phyloP scores from a whole-genome alignment of 2,888 invertebrate genomes.

The Campoplex capitator region DNA sequence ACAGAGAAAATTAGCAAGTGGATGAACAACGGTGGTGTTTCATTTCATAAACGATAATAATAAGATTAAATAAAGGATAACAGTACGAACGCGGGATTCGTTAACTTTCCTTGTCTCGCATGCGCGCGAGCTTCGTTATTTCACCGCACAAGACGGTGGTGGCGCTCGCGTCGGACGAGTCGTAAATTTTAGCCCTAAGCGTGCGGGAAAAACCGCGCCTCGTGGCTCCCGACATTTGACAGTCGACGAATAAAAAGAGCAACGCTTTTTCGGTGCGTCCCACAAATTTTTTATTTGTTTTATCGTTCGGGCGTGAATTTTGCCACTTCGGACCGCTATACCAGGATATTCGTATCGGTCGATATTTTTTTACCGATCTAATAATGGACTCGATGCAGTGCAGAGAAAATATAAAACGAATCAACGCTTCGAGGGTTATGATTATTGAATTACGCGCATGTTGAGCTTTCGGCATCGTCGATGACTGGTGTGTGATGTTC shows the following conservation, averaged over 20 bases:
- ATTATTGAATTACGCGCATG: background rate
- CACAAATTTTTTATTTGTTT: background rate
- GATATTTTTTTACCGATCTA: background rate
- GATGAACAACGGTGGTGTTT: constrained; percentile 5
- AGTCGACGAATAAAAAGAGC: constrained; percentile 8
- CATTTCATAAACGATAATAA: constrained; percentile 5
- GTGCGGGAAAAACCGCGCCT: constrained; percentile 56
- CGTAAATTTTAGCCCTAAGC: constrained; percentile 16
- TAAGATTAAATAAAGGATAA: background rate
- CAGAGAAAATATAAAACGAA: background rate
- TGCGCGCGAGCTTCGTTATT: constrained; percentile 29
- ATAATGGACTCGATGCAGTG: constrained; percentile 11
- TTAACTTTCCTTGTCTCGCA: constrained; percentile 14
- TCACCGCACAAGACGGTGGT: constrained; percentile 34
- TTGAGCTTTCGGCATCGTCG: background rate
- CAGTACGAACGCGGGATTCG: background rate
- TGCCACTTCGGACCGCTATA: background rate
- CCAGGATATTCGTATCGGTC: no score
- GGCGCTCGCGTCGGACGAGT: constrained; percentile 10
- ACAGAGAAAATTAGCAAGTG: constrained; percentile 1
- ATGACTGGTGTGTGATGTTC: background rate
- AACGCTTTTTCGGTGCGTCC: background rate
- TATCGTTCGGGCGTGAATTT: background rate
- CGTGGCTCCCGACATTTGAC: constrained; percentile 45
- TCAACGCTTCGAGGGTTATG: background rate